Evolutionary conservation across 2,797 vertebrate genomes (phyloP).

Genomic region (Salmo trutta): DNA sequence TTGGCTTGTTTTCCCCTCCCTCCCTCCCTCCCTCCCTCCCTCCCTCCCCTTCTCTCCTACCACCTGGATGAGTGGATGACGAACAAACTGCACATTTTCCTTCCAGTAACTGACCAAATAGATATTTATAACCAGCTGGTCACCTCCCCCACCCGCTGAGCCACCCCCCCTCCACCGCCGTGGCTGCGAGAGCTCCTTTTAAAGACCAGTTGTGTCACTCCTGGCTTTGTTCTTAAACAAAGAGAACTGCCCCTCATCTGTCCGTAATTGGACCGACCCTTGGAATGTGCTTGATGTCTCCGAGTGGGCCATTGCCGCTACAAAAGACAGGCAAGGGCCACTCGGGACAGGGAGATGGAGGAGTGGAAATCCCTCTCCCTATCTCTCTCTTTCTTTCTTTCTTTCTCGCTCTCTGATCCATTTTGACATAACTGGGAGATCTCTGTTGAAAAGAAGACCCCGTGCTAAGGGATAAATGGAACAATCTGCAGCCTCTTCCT

Average conservation of each 20-base stretch:
- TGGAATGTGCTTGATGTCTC: constrained; percentile 83
- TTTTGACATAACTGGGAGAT: not conserved
- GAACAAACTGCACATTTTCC: constrained; percentile 78
- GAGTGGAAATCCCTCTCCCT: constrained; percentile 52
- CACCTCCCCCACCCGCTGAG: constrained; percentile 59
- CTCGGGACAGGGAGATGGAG: constrained; percentile 53
- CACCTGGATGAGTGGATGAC: constrained; percentile 79
- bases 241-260: constrained; percentile 79
- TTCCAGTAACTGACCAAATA: constrained; percentile 83
- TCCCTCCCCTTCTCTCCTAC: constrained; percentile 48
- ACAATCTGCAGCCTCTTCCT: constrained; percentile 44
- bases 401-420: not conserved
- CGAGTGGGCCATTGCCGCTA: constrained; percentile 59
- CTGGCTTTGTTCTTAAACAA: constrained; percentile 83
- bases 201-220: constrained; percentile 81
- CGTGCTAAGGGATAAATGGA: constrained; percentile 43
- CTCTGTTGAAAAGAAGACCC: constrained; percentile 8
- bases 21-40: not conserved
- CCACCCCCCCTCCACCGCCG: constrained; percentile 42
- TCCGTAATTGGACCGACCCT: constrained; percentile 78
- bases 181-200: constrained; percentile 74
- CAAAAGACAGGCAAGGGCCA: constrained; percentile 58
- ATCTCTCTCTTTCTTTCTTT: constrained; percentile 13
- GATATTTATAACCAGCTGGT: constrained; percentile 84
- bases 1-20: constrained; percentile 36